Conservation (phyloP, 2,113 vertebrate genomes). For the Solenodon paradoxus region DNA sequence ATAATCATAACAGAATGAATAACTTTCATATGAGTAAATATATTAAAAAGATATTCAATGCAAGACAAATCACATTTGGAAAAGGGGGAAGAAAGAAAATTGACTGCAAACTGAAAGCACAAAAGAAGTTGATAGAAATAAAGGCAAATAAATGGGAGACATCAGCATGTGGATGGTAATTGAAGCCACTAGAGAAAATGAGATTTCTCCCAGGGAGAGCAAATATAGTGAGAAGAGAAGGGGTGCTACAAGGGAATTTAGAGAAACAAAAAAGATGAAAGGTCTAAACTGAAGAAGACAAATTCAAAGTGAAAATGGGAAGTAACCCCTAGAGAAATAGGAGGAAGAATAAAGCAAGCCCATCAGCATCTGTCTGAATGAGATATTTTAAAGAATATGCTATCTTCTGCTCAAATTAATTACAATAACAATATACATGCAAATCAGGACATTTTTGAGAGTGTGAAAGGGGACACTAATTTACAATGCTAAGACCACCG, state of each 20-base stretch:
- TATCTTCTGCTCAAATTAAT: background rate
- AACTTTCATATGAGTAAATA: conserved; percentile 5
- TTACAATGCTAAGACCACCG: background rate
- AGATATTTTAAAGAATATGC: background rate
- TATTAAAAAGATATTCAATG: background rate
- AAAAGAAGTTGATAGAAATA: conserved; percentile 51
- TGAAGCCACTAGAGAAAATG: conserved; percentile 63
- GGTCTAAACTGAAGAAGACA: conserved; percentile 38
- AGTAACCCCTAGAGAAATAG: background rate
- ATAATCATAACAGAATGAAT: conserved; percentile 10
- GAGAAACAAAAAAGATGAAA: conserved; percentile 38
- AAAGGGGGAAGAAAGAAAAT: background rate
- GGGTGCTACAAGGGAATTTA: background rate
- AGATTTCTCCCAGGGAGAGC: conserved; percentile 55
- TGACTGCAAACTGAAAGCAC: background rate
- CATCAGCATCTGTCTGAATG: background rate
- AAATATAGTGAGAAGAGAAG: conserved; percentile 21
- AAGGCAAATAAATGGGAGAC: conserved; percentile 47
- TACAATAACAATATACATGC: background rate
- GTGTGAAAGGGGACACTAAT: background rate
- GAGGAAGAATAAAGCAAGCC: background rate
- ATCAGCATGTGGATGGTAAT: conserved; percentile 38
- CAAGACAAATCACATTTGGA: conserved; percentile 25
- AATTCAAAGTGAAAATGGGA: conserved; percentile 34
- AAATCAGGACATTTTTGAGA: background rate